Evolutionary conservation across 2,113 vertebrate species (phyloP).

Genomic region (Malurus melanocephalus): DNA sequence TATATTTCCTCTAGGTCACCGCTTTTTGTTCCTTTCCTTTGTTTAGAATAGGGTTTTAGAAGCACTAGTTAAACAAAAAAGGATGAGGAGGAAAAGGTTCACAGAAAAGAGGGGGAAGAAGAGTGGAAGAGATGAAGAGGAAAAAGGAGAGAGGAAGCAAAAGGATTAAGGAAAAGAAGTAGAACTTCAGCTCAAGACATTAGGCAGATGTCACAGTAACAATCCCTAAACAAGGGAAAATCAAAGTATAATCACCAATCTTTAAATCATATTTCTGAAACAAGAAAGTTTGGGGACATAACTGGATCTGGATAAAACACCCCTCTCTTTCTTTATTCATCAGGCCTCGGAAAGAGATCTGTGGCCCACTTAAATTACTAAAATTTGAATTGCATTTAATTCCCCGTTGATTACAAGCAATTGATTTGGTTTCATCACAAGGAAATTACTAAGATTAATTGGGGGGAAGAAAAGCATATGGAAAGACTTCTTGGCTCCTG

Average conservation of each 20-base stretch:
- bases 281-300: background rate
- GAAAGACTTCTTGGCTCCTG: background rate
- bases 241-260: background rate
- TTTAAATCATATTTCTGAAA: background rate
- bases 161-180: background rate
- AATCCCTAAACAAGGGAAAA: background rate
- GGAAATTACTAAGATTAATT: background rate
- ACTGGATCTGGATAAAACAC: background rate
- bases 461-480: background rate
- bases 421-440: slow-evolving; percentile 4
- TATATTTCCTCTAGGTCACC: background rate
- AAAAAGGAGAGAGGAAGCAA: background rate
- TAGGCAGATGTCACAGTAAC: background rate
- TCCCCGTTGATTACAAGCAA: background rate
- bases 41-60: background rate
- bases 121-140: background rate
- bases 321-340: background rate
- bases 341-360: background rate
- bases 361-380: background rate
- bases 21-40: background rate
- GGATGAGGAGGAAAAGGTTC: background rate
- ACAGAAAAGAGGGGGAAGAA: background rate
- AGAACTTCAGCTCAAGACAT: background rate
- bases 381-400: background rate
- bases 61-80: background rate